Percentiles rank a stretch among this genome's conserved stretches.
Evolutionary conservation across 2,888 invertebrate genomes (phyloP).

Genomic region (Ceriagrion tenellum): DNA sequence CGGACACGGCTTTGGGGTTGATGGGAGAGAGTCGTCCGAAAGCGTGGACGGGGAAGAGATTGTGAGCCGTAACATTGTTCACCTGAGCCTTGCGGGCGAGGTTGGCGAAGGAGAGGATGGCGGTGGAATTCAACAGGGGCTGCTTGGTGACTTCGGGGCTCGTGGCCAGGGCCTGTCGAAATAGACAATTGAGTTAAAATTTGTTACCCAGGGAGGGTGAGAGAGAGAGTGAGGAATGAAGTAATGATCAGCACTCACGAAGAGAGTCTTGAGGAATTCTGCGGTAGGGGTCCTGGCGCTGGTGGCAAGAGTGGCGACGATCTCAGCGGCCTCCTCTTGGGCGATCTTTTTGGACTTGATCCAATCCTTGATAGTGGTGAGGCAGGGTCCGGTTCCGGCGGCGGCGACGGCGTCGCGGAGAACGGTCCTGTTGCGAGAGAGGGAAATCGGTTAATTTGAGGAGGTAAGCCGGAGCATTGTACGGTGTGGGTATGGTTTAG

Average conservation of each 20-base stretch:
- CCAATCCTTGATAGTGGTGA: slow-evolving; percentile 82
- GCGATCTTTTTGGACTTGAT: slow-evolving; percentile 80
- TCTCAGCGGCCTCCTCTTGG: slow-evolving; percentile 81
- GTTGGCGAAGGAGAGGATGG: slow-evolving; percentile 81
- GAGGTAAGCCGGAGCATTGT: not conserved
- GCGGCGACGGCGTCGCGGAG: slow-evolving; percentile 84
- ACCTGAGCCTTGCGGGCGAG: slow-evolving; percentile 83
- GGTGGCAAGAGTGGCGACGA: slow-evolving; percentile 80
- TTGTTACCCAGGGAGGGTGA: no score
- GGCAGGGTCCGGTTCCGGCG: slow-evolving; percentile 85
- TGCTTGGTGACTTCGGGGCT: slow-evolving; percentile 80
- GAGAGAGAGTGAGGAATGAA: not conserved
- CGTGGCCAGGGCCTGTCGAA: slow-evolving; percentile 78
- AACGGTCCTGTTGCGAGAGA: slow-evolving; percentile 74
- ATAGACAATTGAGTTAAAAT: not conserved
- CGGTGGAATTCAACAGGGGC: slow-evolving; percentile 80
- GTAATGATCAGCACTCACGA: slow-evolving; percentile 76
- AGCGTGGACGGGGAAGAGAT: slow-evolving; percentile 83
- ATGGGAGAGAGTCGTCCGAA: slow-evolving; percentile 81
- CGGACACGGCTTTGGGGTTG: slow-evolving; percentile 74
- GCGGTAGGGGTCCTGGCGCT: slow-evolving; percentile 83
- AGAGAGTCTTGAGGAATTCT: slow-evolving; percentile 82
- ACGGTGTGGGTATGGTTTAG: not conserved
- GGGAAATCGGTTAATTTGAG: not conserved
- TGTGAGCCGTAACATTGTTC: slow-evolving; percentile 80